phyloP scores from a whole-genome alignment of 2,113 vertebrate species.

The Plecotus auritus region DNA sequence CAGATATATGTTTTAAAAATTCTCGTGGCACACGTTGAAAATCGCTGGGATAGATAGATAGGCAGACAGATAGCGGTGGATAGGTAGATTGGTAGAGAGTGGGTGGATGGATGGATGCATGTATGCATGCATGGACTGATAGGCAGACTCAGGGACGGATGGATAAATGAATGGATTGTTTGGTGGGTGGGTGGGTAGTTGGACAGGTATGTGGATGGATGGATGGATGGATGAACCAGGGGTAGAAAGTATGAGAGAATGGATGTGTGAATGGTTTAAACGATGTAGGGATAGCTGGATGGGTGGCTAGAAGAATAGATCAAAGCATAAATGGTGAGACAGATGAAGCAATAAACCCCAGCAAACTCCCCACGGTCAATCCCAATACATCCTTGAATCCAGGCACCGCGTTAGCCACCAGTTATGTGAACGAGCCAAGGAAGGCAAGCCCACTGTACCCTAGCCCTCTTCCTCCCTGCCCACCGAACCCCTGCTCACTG shows the following conservation, averaged over 20 bases:
- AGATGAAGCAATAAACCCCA: background rate
- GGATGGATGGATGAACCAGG: background rate
- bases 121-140: background rate
- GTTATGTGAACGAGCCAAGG: background rate
- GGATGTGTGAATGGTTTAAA: background rate
- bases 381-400: background rate
- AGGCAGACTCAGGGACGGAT: background rate
- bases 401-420: rapidly evolving
- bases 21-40: background rate
- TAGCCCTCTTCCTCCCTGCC: too few relatives aligned
- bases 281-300: background rate
- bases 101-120: background rate
- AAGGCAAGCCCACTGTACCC: background rate
- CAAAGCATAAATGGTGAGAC: background rate
- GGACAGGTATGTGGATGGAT: background rate
- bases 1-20: background rate
- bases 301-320: background rate
- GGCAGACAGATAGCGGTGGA: background rate
- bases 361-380: background rate
- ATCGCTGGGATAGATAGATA: background rate
- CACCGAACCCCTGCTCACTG: background rate
- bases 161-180: background rate
- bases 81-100: too few relatives aligned
- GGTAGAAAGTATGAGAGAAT: background rate
- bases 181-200: too few relatives aligned